Base-by-base conservation (phyloP, 23 tunicate species). In the Trididemnum clinides region DNA sequence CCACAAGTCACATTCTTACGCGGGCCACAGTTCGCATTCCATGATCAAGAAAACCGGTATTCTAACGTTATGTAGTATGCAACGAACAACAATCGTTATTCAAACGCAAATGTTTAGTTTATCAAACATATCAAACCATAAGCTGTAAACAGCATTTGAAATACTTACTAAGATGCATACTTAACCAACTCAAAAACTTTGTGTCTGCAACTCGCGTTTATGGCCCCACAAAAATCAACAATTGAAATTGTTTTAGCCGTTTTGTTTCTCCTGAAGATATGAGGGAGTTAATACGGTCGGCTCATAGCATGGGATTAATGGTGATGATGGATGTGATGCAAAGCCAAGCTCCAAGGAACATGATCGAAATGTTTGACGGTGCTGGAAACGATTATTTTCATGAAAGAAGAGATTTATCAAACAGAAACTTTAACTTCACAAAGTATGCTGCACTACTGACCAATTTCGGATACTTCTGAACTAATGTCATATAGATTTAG, bases 251-350 rank as follows among this genome's bases (percentile, higher is more conserved):
- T 89, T 75, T 12, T 32, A 88, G 93, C 80, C 99, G 99, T 2
- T 91, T 27, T 59, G 99, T 96, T 0, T 91, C 88, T 27, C 99
- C 99, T 0, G 99, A 91, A 51, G 99, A 95, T n/a, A 50, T 95
- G 22, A 87, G 77, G 78, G 93, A 86, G 29, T 58, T 95, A 82
- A 84, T 95, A 49, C 82, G 82, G 25, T 37, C 72, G 0, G 99
- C 99, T 36, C 99, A 95, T 78, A 64, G 82, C 38, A 82, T 95
- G 90, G 96, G 93, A 15, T 89, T 95, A 21, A 64, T 51, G 49
- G 99, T 95, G 30, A 71, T 95, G 25, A 65, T 95, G 83, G 99
- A 95, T 69, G 79, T 95, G 64, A 86, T 87, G 66, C 99, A 91
- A 51, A 80, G 85, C 31, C 96, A 95, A 84, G 92, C 95, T 18